A percentile compares a stretch with the other conserved stretches of the same genome.
Conservation (phyloP, 2,113 vertebrate species). For the Pomatostomus ruficeps region DNA sequence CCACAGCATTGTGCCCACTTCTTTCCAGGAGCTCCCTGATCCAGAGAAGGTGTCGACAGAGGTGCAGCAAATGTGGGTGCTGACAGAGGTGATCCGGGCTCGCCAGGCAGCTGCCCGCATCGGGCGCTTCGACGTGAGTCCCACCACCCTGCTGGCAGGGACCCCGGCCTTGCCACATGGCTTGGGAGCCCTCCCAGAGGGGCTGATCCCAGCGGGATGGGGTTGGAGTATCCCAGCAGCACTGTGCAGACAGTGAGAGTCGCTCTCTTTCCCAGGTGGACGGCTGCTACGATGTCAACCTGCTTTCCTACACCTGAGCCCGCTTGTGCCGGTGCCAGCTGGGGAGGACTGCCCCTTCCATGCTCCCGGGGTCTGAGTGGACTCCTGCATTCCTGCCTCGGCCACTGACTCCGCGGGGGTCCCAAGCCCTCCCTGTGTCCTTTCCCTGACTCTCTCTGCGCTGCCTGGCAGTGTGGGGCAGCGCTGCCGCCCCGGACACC, state of each 20-base stretch:
- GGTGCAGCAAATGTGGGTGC: constrained; percentile 96
- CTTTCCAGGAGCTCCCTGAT: constrained; percentile 84
- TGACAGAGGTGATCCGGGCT: constrained; percentile 91
- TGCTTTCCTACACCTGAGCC: constrained; percentile 84
- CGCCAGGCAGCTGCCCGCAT: constrained; percentile 84
- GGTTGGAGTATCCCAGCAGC: background rate
- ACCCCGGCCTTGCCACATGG: fast-evolving
- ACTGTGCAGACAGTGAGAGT: background rate
- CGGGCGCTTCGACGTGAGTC: constrained; percentile 92
- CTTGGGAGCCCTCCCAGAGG: background rate
- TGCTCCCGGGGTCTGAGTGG: background rate
- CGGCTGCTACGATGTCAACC: constrained; percentile 90
- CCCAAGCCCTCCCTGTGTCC: background rate
- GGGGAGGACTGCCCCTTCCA: background rate
- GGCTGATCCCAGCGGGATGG: background rate
- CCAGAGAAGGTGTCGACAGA: constrained; percentile 85
- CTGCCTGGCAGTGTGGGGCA: background rate
- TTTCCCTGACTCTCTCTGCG: background rate
- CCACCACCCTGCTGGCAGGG: background rate
- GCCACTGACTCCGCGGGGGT: fast-evolving
- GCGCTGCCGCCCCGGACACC: background rate
- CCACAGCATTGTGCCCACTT: background rate
- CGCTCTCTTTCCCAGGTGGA: constrained; percentile 81
- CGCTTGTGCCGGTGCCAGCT: fast-evolving
- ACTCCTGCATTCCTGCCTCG: background rate